Base-by-base conservation (phyloP, 1,140 invertebrate genomes). In the Capitella teleta region DNA sequence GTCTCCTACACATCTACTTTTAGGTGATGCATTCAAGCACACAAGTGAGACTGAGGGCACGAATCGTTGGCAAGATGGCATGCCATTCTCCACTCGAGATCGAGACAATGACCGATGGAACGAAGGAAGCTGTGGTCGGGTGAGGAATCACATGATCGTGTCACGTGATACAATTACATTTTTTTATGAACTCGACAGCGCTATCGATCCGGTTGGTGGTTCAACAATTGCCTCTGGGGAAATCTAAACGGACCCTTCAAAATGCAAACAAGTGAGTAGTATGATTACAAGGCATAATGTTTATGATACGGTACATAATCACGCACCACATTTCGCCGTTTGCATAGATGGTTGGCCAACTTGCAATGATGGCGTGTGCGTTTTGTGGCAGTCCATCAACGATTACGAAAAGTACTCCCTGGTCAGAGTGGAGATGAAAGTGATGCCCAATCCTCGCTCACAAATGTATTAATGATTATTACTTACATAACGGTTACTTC, bases 221-320 rank as follows among this genome's bases (percentile, higher is more conserved):
- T 32, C 40, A 50, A 41, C 25, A 24, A 28, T 19, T 50, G 49
- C 21, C 28, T 43, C 24, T 43, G 34, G 25, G 49, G 38, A 4
- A 50, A 50, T 21, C 49, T 50, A 19, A 50, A 50, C 24, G 49
- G 49, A 19, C 26, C 36, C 4, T 50, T n/a, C n/a, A n/a, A n/a
- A n/a, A n/a, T n/a, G n/a, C n/a, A n/a, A n/a, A n/a, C n/a, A n/a
- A n/a, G n/a, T n/a, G n/a, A n/a, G n/a, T n/a, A n/a, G n/a, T n/a
- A n/a, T n/a, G n/a, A n/a, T n/a, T n/a, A n/a, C n/a, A n/a, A n/a
- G n/a, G n/a, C n/a, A n/a, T n/a, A n/a, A n/a, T n/a, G n/a, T n/a
- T n/a, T n/a, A n/a, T n/a, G n/a, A n/a, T n/a, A n/a, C n/a, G n/a
- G n/a, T n/a, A n/a, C n/a, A n/a, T n/a, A n/a, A n/a, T n/a, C n/a